A percentile compares a stretch with the other conserved stretches of the same genome.
These are phyloP conservation scores for Masnerella sp. DNA, from an alignment of 2,888 invertebrate species.

Conservation along the genomic window DNA sequence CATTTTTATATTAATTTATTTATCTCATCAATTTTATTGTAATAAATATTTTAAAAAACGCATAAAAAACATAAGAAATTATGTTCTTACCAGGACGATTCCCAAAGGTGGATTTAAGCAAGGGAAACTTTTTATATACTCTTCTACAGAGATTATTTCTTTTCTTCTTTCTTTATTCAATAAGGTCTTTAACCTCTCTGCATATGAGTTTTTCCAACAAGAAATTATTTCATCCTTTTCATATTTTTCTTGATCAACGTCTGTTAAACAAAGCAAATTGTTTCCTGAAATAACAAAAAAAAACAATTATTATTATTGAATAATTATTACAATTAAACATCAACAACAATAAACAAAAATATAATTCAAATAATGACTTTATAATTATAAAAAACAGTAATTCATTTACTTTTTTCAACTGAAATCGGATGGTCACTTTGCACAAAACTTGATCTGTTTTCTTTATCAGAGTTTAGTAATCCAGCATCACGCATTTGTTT, in stretches of 20 bases:
- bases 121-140: background rate
- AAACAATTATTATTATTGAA: too few species aligned
- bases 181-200: background rate
- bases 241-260: background rate
- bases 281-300: too few species aligned
- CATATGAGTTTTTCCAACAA: background rate
- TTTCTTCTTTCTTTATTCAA: background rate
- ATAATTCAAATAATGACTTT: too few species aligned
- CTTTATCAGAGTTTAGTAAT: too few species aligned
- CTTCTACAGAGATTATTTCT: background rate
- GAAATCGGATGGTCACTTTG: too few species aligned
- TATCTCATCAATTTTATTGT: too few species aligned
- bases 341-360: too few species aligned
- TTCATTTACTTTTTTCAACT: too few species aligned
- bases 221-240: background rate
- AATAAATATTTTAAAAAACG: background rate
- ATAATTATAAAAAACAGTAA: too few species aligned
- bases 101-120: background rate
- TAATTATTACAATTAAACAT: too few species aligned
- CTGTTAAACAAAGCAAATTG: background rate
- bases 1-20: too few species aligned
- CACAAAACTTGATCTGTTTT: too few species aligned
- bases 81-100: background rate
- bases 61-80: background rate
- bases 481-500: background rate